Evolutionary conservation across 2,888 invertebrate species (phyloP).

Genomic region (Spialia ferax): DNA sequence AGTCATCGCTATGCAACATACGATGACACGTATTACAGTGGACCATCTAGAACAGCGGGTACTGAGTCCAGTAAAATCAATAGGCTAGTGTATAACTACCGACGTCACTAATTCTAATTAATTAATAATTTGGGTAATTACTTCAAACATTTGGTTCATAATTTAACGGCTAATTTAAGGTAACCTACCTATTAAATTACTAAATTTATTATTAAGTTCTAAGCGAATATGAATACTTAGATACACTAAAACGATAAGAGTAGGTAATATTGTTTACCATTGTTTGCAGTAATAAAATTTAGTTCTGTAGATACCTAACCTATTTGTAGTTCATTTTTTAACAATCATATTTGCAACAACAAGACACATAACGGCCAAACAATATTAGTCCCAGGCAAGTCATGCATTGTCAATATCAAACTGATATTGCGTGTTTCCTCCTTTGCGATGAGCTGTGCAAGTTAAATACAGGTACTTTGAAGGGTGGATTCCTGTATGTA

Average conservation of each 20-base stretch:
- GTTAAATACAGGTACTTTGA: constrained; percentile 73
- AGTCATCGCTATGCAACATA: constrained; percentile 78
- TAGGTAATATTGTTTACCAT: too few species aligned
- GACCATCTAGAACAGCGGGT: constrained; percentile 59
- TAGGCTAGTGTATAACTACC: constrained; percentile 82
- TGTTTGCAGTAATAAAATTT: too few species aligned
- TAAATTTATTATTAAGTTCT: too few species aligned
- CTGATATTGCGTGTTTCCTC: constrained; percentile 64
- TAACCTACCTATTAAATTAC: too few species aligned
- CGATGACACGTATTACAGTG: constrained; percentile 75
- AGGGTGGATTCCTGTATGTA: constrained; percentile 69
- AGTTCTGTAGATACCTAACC: too few species aligned
- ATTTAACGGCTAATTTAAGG: too few species aligned
- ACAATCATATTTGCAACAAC: too few species aligned
- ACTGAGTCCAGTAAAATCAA: constrained; percentile 81
- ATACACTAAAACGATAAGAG: too few species aligned
- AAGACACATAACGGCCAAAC: neutral
- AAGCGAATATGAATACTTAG: too few species aligned
- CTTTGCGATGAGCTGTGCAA: constrained; percentile 66
- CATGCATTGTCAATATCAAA: constrained; percentile 54
- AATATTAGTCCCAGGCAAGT: neutral
- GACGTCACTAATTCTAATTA: constrained; percentile 61
- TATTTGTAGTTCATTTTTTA: too few species aligned
- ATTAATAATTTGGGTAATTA: too few species aligned
- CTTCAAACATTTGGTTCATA: too few species aligned